phyloP scores from a whole-genome alignment of 2,888 invertebrate species.

The Toxonevra muliebris region DNA sequence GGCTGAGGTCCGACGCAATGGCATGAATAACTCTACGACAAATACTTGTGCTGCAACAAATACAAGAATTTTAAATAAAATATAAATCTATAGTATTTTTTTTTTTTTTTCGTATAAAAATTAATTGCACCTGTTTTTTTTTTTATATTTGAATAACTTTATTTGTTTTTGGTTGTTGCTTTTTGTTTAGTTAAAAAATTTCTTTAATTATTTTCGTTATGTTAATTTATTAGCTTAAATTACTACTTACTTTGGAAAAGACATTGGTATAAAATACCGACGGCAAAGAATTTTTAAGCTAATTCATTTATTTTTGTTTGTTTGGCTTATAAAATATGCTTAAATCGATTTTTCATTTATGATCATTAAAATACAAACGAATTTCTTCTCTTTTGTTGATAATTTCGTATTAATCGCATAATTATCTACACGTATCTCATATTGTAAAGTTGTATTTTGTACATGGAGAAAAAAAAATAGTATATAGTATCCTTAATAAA shows the following conservation, averaged over 20 bases:
- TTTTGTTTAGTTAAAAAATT: background rate
- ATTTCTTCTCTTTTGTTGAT: constrained; percentile 1
- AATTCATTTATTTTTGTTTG: no score
- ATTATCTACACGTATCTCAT: constrained; percentile 7
- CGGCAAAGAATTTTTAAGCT: background rate
- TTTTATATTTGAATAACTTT: background rate
- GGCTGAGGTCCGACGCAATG: constrained; percentile 50
- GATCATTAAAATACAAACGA: no score
- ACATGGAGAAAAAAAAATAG: no score
- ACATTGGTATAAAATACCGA: no score
- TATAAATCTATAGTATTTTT: background rate
- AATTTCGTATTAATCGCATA: constrained; percentile 21
- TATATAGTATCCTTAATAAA: no score
- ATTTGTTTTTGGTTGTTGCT: background rate
- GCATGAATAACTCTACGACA: constrained; percentile 36
- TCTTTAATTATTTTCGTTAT: background rate
- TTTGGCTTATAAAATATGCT: no score
- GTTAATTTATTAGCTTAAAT: constrained; percentile 11
- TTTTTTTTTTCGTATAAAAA: no score
- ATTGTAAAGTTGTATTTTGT: background rate
- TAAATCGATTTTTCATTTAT: no score
- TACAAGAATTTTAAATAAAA: background rate
- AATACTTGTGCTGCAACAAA: background rate
- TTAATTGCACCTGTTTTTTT: no score
- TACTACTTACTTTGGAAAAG: constrained; percentile 24